Conservation (phyloP, 2,113 vertebrate species). For the Chiloscyllium plagiosum region DNA sequence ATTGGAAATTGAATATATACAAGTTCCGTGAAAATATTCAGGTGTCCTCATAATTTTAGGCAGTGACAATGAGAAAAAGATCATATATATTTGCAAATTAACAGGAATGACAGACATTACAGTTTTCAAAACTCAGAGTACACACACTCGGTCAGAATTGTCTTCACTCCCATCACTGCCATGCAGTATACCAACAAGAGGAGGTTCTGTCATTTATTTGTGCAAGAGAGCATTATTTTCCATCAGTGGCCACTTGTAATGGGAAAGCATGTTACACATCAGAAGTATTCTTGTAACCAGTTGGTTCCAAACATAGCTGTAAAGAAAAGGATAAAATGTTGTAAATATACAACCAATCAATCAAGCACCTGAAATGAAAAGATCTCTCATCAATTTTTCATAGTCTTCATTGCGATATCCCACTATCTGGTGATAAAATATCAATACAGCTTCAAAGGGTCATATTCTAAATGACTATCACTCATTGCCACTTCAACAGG, state of each 20-base stretch:
- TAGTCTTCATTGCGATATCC: background rate
- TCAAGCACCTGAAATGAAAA: background rate
- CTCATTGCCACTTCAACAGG: too few species aligned
- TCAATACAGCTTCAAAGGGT: too few species aligned
- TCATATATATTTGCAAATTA: background rate
- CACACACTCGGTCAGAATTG: background rate
- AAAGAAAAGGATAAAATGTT: background rate
- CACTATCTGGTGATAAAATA: too few species aligned
- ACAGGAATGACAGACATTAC: conserved; percentile 4
- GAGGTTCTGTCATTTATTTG: background rate
- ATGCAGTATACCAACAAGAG: background rate
- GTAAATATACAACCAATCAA: background rate
- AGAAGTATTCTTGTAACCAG: background rate
- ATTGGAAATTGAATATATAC: background rate
- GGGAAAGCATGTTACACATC: background rate
- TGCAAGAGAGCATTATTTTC: background rate
- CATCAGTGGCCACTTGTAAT: background rate
- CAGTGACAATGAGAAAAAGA: background rate
- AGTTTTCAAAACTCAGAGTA: background rate
- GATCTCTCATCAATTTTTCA: background rate
- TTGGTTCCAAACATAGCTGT: background rate
- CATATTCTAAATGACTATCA: too few species aligned
- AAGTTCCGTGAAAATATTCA: background rate
- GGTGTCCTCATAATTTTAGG: background rate
- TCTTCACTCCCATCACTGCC: background rate